These are phyloP conservation scores for Mus spretus DNA, from an alignment of 2,797 vertebrate genomes.

Conservation along the genomic window DNA sequence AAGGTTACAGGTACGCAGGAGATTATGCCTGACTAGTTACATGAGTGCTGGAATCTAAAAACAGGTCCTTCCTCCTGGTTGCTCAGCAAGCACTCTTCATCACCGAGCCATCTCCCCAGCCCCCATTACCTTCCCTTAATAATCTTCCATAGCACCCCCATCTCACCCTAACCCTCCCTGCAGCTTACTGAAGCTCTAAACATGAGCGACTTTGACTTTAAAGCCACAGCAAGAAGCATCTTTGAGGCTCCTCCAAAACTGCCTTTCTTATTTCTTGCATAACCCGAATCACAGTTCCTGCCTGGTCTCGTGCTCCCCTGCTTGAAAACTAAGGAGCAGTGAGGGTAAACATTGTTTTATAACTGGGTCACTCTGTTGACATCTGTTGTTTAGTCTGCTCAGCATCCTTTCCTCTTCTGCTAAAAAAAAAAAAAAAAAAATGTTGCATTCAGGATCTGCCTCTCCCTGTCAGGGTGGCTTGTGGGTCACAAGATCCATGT, in stretches of 20 bases:
- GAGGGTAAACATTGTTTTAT: neutral
- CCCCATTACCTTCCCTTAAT: neutral
- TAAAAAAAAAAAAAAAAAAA: neutral
- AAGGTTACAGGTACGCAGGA: neutral
- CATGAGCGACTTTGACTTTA: neutral
- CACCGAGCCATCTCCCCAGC: neutral
- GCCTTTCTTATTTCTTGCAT: neutral
- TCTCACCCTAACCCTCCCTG: neutral
- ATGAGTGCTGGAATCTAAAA: neutral
- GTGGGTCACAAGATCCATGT: neutral
- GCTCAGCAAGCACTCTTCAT: neutral
- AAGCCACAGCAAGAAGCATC: neutral
- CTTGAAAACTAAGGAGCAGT: neutral
- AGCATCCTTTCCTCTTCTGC: neutral
- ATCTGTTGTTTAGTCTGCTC: constrained; percentile 34
- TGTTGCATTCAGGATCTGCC: neutral
- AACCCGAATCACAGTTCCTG: neutral
- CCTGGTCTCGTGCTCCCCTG: neutral
- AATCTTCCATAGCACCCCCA: neutral
- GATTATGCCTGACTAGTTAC: neutral
- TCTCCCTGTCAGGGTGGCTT: neutral
- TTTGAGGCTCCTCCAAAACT: neutral
- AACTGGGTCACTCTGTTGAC: neutral
- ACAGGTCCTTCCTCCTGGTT: neutral
- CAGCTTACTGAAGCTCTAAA: neutral